Evolutionary conservation across 2,888 invertebrate species (phyloP).

Genomic region (Luperina testacea): DNA sequence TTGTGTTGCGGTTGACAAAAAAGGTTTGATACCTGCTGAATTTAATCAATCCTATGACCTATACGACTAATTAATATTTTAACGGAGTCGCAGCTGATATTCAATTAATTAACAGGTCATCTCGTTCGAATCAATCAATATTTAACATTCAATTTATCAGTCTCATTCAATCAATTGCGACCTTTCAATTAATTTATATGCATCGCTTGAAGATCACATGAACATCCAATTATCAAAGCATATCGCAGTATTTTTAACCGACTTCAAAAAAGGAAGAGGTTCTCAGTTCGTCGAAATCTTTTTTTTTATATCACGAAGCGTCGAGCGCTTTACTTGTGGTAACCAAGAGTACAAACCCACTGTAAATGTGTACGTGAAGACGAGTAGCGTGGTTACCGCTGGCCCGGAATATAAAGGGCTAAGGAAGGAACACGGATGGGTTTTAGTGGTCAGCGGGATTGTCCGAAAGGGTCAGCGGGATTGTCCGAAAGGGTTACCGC

Average conservation of each 20-base stretch:
- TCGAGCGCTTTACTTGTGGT: not conserved
- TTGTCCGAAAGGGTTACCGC: too few species aligned
- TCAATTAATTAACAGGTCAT: conserved; percentile 62
- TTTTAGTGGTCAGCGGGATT: too few species aligned
- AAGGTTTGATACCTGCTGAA: not conserved
- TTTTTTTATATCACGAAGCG: not conserved
- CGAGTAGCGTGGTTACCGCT: not conserved
- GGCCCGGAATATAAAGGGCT: too few species aligned
- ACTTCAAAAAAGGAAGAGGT: too few species aligned
- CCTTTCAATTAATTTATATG: conserved; percentile 54
- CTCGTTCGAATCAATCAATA: conserved; percentile 59
- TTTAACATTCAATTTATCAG: conserved; percentile 64
- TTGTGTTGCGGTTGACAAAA: not conserved
- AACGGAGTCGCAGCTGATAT: conserved; percentile 32
- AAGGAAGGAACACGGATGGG: too few species aligned
- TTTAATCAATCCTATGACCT: not conserved
- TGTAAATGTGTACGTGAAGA: not conserved
- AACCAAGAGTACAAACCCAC: too few species aligned
- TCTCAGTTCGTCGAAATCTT: too few species aligned
- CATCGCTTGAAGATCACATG: conserved; percentile 29
- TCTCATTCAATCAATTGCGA: conserved; percentile 53
- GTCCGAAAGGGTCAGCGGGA: too few species aligned
- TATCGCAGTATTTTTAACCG: not conserved
- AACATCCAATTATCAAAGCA: conserved; percentile 25
- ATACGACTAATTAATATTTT: conserved; percentile 7